Base-by-base conservation (phyloP, 2,113 vertebrate species). In the Pituophis catenifer region DNA sequence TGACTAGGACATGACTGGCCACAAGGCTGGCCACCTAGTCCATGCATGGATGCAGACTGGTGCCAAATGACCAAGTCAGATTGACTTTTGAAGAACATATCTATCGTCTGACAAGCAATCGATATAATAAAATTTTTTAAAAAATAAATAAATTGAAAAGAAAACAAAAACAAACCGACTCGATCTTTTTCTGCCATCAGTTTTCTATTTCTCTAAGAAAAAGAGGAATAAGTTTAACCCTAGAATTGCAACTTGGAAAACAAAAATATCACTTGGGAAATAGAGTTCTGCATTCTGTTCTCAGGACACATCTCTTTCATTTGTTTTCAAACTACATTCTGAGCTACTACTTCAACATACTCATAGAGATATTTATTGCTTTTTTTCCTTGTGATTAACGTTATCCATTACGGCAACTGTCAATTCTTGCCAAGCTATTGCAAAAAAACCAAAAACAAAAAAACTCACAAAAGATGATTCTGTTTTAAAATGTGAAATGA, bases 401-500 rank as follows among this genome's bases (percentile, higher is more conserved):
- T 95, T 92, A 91, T 95, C 94, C 90, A 38, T 92, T 95, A 91
- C 91, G 94, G 88, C 91, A 13, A 93, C 3, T 48, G 26, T 48
- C 95, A 91, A 90, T 96, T 97, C 88, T 95, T 87, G 57, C 88
- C 93, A 89, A 53, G 62, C 93, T 95, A 91, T 88, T 89, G 19
- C 94, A 92, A 93, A 2, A 12, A 75, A 33, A 33, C 54, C 8
- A 5, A 33, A 93, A 1, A 29, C 23, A 24, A 26, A 26, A 11
- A 26, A 62, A 11, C 8, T 24, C 26, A 29, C 29, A n/a, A 70
- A 70, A 29, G 65, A 92, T 95, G 93, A 96, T 97, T 96, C 95
- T 86, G 85, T 92, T 95, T 95, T 94, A 96, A 97, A 95, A 95
- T 91, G 44, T 94, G 93, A 97, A 96, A 95, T 91, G 94, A 96